These are phyloP conservation scores for Plebejus argus DNA, from an alignment of 2,888 invertebrate genomes.

Conservation along the genomic window DNA sequence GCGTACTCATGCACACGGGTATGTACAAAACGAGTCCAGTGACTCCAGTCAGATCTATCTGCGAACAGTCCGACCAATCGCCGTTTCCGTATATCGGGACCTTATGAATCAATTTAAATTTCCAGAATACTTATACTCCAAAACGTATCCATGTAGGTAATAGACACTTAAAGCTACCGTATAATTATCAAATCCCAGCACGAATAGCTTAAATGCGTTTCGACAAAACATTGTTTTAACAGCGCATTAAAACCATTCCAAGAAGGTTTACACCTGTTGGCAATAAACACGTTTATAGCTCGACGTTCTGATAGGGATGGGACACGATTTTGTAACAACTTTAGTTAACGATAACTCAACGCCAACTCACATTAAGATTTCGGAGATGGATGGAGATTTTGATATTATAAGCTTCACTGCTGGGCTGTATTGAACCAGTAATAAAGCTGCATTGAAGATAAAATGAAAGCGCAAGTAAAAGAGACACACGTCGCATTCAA, in stretches of 20 bases:
- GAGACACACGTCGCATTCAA: too few relatives aligned
- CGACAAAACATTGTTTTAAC: conserved; percentile 11
- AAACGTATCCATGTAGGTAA: background rate
- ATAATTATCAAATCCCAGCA: background rate
- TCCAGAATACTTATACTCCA: background rate
- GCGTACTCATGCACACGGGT: too few relatives aligned
- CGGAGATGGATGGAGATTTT: too few relatives aligned
- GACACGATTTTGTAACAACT: background rate
- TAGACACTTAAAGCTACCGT: background rate
- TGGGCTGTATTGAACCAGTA: too few relatives aligned
- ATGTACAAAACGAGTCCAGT: too few relatives aligned
- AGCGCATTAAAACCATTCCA: background rate
- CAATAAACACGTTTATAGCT: conserved; percentile 10
- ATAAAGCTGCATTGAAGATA: too few relatives aligned
- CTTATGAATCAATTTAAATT: background rate
- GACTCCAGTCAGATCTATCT: too few relatives aligned
- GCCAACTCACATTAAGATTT: too few relatives aligned
- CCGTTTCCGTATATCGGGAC: too few relatives aligned
- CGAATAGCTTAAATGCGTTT: background rate
- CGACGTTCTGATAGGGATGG: background rate
- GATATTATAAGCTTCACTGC: too few relatives aligned
- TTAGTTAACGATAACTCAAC: background rate
- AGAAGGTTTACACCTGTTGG: conserved; percentile 10
- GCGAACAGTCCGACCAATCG: too few relatives aligned
- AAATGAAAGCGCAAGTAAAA: too few relatives aligned